Evolutionary conservation across 2,797 vertebrate species (phyloP).

Genomic region (Dipus sagitta): DNA sequence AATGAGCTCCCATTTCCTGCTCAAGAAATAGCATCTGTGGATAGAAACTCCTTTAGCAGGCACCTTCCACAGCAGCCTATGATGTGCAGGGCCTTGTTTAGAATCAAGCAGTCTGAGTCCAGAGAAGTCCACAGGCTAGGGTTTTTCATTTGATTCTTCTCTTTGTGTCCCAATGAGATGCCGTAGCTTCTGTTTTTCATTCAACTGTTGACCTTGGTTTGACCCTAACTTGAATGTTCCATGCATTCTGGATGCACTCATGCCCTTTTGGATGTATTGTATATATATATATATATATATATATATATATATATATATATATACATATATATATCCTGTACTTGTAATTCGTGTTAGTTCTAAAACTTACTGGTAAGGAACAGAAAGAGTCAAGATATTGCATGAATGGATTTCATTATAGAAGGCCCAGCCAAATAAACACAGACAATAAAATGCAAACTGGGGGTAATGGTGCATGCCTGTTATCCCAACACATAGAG

Average conservation of each 20-base stretch:
- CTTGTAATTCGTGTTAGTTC: neutral
- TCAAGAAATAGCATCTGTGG: neutral
- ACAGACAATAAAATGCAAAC: neutral
- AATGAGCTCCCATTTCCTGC: neutral
- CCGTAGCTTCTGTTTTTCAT: neutral
- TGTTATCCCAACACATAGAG: too few species aligned
- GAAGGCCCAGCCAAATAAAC: neutral
- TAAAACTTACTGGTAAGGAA: neutral
- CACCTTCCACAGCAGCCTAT: neutral
- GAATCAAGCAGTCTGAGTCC: neutral
- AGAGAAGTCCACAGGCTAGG: neutral
- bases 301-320: too few species aligned
- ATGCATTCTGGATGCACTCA: neutral
- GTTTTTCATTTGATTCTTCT: neutral
- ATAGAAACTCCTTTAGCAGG: neutral
- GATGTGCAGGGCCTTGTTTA: too few species aligned
- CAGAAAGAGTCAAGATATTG: neutral
- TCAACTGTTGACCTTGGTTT: neutral
- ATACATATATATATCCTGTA: too few species aligned
- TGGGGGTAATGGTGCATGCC: too few species aligned
- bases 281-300: too few species aligned
- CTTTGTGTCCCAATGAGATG: neutral
- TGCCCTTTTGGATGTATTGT: too few species aligned
- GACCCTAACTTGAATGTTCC: neutral
- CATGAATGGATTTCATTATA: neutral